Base-by-base conservation (phyloP, 2,888 invertebrate genomes). In the Oxycera nigricornis region DNA sequence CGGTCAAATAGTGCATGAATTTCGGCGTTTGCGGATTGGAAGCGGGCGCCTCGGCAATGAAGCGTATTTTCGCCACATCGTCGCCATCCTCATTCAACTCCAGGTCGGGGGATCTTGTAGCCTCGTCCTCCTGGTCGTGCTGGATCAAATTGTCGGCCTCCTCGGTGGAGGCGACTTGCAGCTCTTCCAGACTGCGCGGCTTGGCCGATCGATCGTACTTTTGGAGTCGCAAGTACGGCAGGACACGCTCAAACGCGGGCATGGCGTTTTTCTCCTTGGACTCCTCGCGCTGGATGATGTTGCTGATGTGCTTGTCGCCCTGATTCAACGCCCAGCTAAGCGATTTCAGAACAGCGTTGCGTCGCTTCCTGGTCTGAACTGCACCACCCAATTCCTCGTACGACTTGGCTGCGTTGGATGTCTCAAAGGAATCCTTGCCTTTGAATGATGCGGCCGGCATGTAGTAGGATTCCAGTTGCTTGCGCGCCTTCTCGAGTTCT, bases 1-100 rank as follows among this genome's bases (percentile, higher is more conserved):
- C 76, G 55, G 81, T 81, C 1, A 83, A 78, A 1, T 79, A 79
- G 22, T 77, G 77, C 3, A 83, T 79, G 46, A 83, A 77, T 62
- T 67, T 79, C 80, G 78, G 7, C 78, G 70, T 31, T 46, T 70
- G 30, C 4, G 70, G 70, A 55, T 70, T 52, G 4, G 30, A 17
- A 4, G 55, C 52, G 1, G 52, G 52, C 6, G 31, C 70, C 35
- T 52, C 52, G 22, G 70, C 70, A 31, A 70, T 70, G 22, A 70
- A 55, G 11, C 70, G 70, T 30, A 70, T 70, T 55, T 55, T 70
- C 20, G 70, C 70, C 2, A 70, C 30, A 22, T 52, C 70, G 3
- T 11, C 28, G 2, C 9, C 50, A 17, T 68, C 28, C 2, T 31
- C 52, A 17, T 1, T 9, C 9, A 26, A n/a, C 7, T n/a, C 2